Percentiles rank a stretch among this genome's conserved stretches.
Evolutionary conservation across 2,888 invertebrate genomes (phyloP).

Genomic region (Endomychus coccineus): DNA sequence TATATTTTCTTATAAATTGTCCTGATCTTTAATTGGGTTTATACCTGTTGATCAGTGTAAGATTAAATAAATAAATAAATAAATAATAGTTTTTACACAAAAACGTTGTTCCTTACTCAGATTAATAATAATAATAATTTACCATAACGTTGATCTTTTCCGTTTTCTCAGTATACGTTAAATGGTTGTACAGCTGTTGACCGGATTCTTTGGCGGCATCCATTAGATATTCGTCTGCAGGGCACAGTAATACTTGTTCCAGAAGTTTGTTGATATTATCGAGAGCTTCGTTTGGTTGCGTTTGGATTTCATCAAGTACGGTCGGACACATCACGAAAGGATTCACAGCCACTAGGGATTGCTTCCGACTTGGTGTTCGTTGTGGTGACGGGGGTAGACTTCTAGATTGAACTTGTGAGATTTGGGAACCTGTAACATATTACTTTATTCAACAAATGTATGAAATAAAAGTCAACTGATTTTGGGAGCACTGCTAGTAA

Average conservation of each 20-base stretch:
- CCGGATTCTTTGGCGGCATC: slow-evolving; percentile 84
- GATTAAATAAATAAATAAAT: too few relatives aligned
- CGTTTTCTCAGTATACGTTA: slow-evolving; percentile 61
- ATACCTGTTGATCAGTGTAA: too few relatives aligned
- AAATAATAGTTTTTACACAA: too few relatives aligned
- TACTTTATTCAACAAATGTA: too few relatives aligned
- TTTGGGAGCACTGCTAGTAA: too few relatives aligned
- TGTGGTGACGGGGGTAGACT: slow-evolving; percentile 72
- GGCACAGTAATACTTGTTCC: slow-evolving; percentile 50
- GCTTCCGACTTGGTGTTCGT: slow-evolving; percentile 63
- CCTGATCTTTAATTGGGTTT: too few relatives aligned
- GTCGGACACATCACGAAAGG: slow-evolving; percentile 52
- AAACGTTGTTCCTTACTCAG: too few relatives aligned
- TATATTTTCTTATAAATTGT: too few relatives aligned
- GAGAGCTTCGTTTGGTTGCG: slow-evolving; percentile 42
- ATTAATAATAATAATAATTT: slow-evolving; percentile 37
- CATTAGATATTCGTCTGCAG: slow-evolving; percentile 74
- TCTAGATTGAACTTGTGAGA: slow-evolving; percentile 48
- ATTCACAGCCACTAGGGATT: slow-evolving; percentile 53
- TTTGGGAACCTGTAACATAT: slow-evolving; percentile 46
- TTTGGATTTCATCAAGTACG: slow-evolving; percentile 39
- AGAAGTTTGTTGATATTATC: slow-evolving; percentile 44
- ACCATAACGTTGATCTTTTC: slow-evolving; percentile 84
- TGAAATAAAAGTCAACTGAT: too few relatives aligned
- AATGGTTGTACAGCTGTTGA: slow-evolving; percentile 66